These are phyloP conservation scores for Hololepta plana DNA, from an alignment of 2,888 invertebrate genomes.

Conservation along the genomic window DNA sequence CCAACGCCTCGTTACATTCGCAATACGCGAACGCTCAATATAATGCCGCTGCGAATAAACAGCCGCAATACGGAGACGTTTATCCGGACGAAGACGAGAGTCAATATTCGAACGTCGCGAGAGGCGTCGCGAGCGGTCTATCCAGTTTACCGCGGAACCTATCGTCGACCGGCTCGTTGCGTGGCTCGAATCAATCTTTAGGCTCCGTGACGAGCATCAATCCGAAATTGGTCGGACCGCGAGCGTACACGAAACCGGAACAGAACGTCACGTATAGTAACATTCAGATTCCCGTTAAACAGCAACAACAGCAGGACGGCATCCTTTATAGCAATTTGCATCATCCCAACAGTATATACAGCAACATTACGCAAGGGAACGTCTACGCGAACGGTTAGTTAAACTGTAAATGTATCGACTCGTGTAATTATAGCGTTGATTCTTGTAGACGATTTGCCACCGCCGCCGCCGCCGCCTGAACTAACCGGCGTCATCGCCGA, in stretches of 20 bases:
- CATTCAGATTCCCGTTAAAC: conserved; percentile 16
- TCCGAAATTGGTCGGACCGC: conserved; percentile 11
- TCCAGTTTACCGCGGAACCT: too few relatives aligned
- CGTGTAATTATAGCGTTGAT: neutral
- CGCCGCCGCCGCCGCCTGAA: conserved; percentile 38
- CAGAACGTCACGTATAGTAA: conserved; percentile 24
- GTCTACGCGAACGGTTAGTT: neutral
- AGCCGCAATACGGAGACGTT: conserved; percentile 13
- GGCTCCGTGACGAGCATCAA: conserved; percentile 7
- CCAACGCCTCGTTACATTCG: conserved; percentile 15
- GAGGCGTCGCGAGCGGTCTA: too few relatives aligned
- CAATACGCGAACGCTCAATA: conserved; percentile 15
- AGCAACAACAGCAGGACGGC: conserved; percentile 24
- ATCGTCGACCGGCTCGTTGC: too few relatives aligned
- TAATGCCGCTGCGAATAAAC: conserved; percentile 11
- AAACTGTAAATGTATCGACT: neutral
- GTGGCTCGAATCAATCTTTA: conserved; percentile 6
- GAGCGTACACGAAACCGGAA: conserved; percentile 16
- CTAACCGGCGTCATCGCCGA: conserved; percentile 26
- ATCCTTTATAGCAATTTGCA: conserved; percentile 35
- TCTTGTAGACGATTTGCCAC: conserved; percentile 37
- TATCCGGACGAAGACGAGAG: conserved; percentile 4
- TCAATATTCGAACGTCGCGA: conserved; percentile 10
- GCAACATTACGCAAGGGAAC: too few relatives aligned
- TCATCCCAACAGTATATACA: conserved; percentile 35